Evolutionary conservation across 1,140 invertebrate species (phyloP).

Genomic region (Lycorma delicatula): DNA sequence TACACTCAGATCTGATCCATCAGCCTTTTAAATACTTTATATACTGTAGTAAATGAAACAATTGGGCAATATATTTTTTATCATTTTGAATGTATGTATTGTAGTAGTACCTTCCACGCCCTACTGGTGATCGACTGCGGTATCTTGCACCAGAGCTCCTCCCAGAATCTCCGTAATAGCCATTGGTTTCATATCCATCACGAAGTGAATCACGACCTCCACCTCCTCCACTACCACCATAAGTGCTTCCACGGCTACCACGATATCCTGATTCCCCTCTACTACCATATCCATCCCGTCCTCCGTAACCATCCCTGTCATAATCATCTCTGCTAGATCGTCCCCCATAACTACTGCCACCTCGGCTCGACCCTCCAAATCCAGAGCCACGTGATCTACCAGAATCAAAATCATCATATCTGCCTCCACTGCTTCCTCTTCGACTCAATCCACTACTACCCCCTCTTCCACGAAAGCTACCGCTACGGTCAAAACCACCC

Average conservation of each 20-base stretch:
- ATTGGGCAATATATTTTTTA: too few species aligned
- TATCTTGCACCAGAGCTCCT: slow-evolving; percentile 6
- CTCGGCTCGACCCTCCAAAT: not conserved
- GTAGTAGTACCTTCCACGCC: slow-evolving; percentile 10
- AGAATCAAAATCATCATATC: slow-evolving; percentile 29
- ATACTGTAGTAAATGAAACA: too few species aligned
- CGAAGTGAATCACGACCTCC: slow-evolving; percentile 11
- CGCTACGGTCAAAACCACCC: slow-evolving; percentile 38
- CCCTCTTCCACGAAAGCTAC: slow-evolving; percentile 5
- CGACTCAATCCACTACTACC: not conserved
- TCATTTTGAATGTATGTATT: too few species aligned
- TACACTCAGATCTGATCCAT: too few species aligned
- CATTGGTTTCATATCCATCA: not conserved
- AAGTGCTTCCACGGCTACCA: slow-evolving; percentile 6
- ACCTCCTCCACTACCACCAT: slow-evolving; percentile 11
- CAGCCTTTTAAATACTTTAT: too few species aligned
- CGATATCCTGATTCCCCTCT: not conserved
- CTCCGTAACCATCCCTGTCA: slow-evolving; percentile 26
- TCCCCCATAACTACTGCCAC: not conserved
- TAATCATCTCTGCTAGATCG: slow-evolving; percentile 8
- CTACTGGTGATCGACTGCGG: slow-evolving; percentile 22
- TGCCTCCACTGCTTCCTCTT: slow-evolving; percentile 29
- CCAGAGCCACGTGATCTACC: not conserved
- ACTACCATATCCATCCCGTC: slow-evolving; percentile 9
- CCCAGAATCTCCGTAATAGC: not conserved